Base-by-base conservation (phyloP, 2,888 invertebrate genomes). In the Eristalinus sepulchralis region DNA sequence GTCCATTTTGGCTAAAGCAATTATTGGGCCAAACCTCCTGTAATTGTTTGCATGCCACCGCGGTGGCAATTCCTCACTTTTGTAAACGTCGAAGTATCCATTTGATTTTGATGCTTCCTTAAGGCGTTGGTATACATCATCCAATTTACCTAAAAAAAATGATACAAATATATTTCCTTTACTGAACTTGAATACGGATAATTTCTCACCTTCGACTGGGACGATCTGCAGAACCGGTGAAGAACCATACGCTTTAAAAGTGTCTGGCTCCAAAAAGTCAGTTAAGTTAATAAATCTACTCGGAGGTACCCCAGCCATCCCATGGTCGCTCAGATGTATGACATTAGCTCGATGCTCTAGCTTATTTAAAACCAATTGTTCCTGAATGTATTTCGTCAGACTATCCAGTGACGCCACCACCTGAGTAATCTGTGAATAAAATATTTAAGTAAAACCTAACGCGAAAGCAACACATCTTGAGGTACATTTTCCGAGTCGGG, bases 291-390 rank as follows among this genome's bases (percentile, higher is more conserved):
- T 94, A 88, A 95, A 94, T 88, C 93, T 91, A 4, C 93, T 91
- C 17, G 93, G 91, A 0, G 91, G 93, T 0, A 95, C 94, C 31
- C 93, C 91, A 1, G 93, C 91, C 94, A 96, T 95, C 17, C 96
- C 96, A 91, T 96, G 96, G 91, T 96, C 96, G 91, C 96, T 96
- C 59, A 96, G 91, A 83, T 96, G 93, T 76, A 96, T 93, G 0
- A 96, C 93, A 90, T 96, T 95, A 0, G 95, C 93, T 88, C 93
- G 93, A 33, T 94, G 92, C 5, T 91, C 89, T 66, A 96, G 91
- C 24, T 93, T 92, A 79, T 93, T 89, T 20, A 92, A 88, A 73
- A 93, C 90, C n/a, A 96, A 89, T 90, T 94, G 91, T 39, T 94
- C 89, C 93, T 93, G 90, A 92, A 95, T 92, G 90, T 95, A 95